A percentile compares a stretch with the other conserved stretches of the same genome.
These are phyloP conservation scores for Philereme vetulata DNA, from an alignment of 2,888 invertebrate species.

Conservation along the genomic window DNA sequence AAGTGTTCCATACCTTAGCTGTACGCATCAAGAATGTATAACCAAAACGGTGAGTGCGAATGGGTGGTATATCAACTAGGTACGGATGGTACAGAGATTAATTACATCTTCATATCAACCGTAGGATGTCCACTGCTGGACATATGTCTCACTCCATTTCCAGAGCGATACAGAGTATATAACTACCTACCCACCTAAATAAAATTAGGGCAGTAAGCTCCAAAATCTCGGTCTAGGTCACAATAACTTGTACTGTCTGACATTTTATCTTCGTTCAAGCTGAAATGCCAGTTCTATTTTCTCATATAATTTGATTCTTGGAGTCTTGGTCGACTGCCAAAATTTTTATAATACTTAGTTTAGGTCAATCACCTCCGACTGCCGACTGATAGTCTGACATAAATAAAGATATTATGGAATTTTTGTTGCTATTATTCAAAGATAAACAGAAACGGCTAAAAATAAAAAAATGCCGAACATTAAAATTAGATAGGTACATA, in stretches of 20 bases:
- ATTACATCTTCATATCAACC: no score
- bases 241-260: slow-evolving; percentile 16
- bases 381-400: slow-evolving; percentile 28
- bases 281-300: slow-evolving; percentile 22
- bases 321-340: slow-evolving; percentile 38
- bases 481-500: no score
- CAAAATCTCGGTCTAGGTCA: slow-evolving; percentile 32
- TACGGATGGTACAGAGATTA: no score
- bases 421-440: not conserved
- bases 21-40: no score
- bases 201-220: slow-evolving; percentile 18
- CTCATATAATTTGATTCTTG: slow-evolving; percentile 12
- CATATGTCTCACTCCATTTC: no score
- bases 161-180: no score
- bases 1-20: no score
- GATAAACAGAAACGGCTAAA: no score
- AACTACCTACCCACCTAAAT: not conserved
- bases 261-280: slow-evolving; percentile 10
- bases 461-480: no score
- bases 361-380: slow-evolving; percentile 38
- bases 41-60: no score
- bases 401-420: slow-evolving; percentile 21
- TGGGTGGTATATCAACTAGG: no score
- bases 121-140: no score
- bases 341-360: slow-evolving; percentile 39